Conservation (phyloP, 53 echinoderm and acorn worm species). For the Luidia sarsii region DNA sequence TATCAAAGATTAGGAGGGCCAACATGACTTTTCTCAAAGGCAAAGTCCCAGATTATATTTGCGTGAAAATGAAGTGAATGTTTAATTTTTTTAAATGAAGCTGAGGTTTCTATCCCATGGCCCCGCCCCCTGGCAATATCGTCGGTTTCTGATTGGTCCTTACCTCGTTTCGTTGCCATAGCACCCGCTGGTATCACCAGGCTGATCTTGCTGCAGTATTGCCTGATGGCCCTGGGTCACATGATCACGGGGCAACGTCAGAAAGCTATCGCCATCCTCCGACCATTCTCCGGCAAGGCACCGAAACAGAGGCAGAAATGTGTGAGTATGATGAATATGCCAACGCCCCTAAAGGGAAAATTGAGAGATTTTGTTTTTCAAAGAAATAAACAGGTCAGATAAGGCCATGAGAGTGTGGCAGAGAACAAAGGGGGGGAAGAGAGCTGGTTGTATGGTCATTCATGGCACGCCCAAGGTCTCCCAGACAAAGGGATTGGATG, state of each 20-base stretch:
- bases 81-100: background rate
- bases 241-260: background rate
- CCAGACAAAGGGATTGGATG: too few relatives aligned
- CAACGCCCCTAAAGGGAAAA: background rate
- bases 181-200: conserved; percentile 8
- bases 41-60: background rate
- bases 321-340: background rate
- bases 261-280: too few relatives aligned
- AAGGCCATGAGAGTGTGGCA: background rate
- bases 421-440: background rate
- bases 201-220: conserved; percentile 11
- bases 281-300: too few relatives aligned
- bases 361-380: background rate
- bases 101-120: background rate
- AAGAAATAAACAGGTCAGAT: background rate
- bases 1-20: too few relatives aligned
- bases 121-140: background rate
- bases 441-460: background rate
- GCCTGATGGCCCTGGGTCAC: conserved; percentile 16
- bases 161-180: background rate
- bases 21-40: too few relatives aligned
- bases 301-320: background rate
- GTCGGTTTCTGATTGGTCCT: background rate
- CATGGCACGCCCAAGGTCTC: background rate
- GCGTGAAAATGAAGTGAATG: background rate